These are phyloP conservation scores for Odontamblyopus rebecca DNA, from an alignment of 2,797 vertebrate genomes.

Conservation along the genomic window DNA sequence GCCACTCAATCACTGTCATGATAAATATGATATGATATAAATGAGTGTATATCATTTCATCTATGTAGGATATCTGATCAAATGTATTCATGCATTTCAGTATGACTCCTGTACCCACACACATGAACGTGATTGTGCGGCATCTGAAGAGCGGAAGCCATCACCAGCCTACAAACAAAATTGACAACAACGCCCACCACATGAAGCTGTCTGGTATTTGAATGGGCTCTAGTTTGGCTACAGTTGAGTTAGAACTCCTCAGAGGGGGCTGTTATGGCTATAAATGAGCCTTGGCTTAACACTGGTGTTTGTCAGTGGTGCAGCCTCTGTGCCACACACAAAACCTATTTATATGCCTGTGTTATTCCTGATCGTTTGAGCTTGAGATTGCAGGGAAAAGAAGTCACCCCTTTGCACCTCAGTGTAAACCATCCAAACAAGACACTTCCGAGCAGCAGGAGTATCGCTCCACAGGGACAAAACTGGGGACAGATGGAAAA, in stretches of 20 bases:
- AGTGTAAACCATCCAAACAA: not conserved
- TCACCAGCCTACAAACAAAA: conserved; percentile 40
- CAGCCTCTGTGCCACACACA: conserved; percentile 25
- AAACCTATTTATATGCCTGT: conserved; percentile 7
- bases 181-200: conserved; percentile 44
- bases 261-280: conserved; percentile 19
- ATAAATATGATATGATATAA: conserved; percentile 12
- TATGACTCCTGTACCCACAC: conserved; percentile 12
- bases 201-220: conserved; percentile 43
- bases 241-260: conserved; percentile 27
- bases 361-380: conserved; percentile 5
- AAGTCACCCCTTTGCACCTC: not conserved
- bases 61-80: conserved; percentile 12
- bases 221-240: conserved; percentile 29
- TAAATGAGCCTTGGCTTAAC: conserved; percentile 28
- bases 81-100: not conserved
- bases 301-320: conserved; percentile 30
- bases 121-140: conserved; percentile 26
- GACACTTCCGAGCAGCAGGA: not conserved
- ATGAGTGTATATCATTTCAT: conserved; percentile 23
- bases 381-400: not conserved
- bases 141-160: conserved; percentile 42
- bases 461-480: not conserved
- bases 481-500: not conserved
- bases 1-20: conserved; percentile 38